phyloP scores from a whole-genome alignment of 1,140 invertebrate genomes.

The Drosophila fuyamai region DNA sequence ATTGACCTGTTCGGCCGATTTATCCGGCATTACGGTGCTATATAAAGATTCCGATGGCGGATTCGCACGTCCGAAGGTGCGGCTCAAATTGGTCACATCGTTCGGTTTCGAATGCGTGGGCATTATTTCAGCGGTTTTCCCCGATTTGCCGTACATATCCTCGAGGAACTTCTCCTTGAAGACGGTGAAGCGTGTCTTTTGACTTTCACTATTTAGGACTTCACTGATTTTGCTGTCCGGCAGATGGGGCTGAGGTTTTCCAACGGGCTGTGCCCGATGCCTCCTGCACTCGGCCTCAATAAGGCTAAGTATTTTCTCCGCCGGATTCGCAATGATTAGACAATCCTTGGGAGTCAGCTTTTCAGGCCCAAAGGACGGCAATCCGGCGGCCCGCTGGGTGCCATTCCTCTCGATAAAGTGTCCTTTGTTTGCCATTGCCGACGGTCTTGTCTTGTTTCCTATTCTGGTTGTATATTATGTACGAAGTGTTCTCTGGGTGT shows the following conservation, averaged over 20 bases:
- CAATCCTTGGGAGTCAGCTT: neutral
- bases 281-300: slow-evolving; percentile 34
- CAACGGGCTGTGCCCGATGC: neutral
- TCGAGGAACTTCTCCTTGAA: slow-evolving; percentile 70
- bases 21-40: slow-evolving; percentile 55
- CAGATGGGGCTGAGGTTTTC: slow-evolving; percentile 29
- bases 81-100: slow-evolving; percentile 52
- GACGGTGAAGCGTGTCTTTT: slow-evolving; percentile 58
- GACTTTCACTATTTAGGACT: slow-evolving; percentile 38
- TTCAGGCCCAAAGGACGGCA: slow-evolving; percentile 8
- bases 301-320: slow-evolving; percentile 25
- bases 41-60: slow-evolving; percentile 32
- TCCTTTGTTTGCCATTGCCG: slow-evolving; percentile 38
- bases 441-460: neutral
- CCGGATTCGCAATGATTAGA: slow-evolving; percentile 21
- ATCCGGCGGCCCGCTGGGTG: slow-evolving; percentile 28
- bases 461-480: neutral
- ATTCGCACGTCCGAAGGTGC: slow-evolving; percentile 43
- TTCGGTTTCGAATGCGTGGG: slow-evolving; percentile 58
- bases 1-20: slow-evolving; percentile 57
- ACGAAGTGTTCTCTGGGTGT: neutral
- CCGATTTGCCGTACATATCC: slow-evolving; percentile 59
- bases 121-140: slow-evolving; percentile 43
- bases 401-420: slow-evolving; percentile 38
- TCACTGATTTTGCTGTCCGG: slow-evolving; percentile 31